A percentile compares a stretch with the other conserved stretches of the same genome.
phyloP scores from a whole-genome alignment of 2,797 vertebrate genomes.

The Enteromius mattozi region DNA sequence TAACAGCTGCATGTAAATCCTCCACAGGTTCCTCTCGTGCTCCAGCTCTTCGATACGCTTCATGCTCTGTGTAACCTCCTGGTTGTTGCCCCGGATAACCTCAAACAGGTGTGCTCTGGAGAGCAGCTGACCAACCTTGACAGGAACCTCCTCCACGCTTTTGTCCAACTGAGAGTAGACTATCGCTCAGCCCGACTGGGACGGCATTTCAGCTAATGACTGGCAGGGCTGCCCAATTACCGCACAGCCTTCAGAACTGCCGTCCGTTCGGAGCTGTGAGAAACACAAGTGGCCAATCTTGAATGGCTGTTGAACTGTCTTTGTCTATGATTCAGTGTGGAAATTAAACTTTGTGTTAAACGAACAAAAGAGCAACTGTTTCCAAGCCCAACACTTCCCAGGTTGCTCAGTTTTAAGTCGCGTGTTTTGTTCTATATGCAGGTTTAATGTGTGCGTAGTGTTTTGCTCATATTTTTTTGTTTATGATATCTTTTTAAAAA shows the following conservation, averaged over 20 bases:
- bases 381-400: not conserved
- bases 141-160: conserved; percentile 97
- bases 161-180: conserved; percentile 96
- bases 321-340: conserved; percentile 22
- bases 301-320: conserved; percentile 32
- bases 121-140: conserved; percentile 98
- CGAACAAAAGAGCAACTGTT: conserved; percentile 24
- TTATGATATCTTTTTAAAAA: conserved; percentile 26
- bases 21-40: conserved; percentile 90
- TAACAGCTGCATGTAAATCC: conserved; percentile 19
- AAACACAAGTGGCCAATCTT: conserved; percentile 44
- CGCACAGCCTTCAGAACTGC: conserved; percentile 55
- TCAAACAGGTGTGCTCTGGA: conserved; percentile 98
- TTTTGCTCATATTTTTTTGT: conserved; percentile 31
- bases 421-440: not conserved
- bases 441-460: conserved; percentile 39
- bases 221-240: conserved; percentile 38
- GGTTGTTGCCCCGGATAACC: conserved; percentile 98
- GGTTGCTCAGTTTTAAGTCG: conserved; percentile 36
- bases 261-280: conserved; percentile 65
- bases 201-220: conserved; percentile 96
- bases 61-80: conserved; percentile 99
- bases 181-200: conserved; percentile 94
- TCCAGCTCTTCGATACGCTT: conserved; percentile 98
- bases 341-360: conserved; percentile 35